Base-by-base conservation (phyloP, 1,140 invertebrate species). In the Lerema accius region DNA sequence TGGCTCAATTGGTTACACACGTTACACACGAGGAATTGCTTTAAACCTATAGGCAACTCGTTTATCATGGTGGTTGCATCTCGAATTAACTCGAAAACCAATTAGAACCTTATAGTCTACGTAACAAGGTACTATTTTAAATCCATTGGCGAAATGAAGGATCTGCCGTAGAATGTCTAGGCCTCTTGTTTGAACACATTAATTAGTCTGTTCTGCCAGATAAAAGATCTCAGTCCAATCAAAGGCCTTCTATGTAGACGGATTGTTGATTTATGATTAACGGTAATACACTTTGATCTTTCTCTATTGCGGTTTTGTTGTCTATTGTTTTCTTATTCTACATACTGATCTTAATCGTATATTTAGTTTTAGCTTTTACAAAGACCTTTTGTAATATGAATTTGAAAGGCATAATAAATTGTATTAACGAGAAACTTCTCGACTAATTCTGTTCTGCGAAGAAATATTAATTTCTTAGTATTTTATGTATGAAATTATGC, bases 251-350 rank as follows among this genome's bases (percentile, higher is more conserved):
- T 23, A 39, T 48, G 32, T 48, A 48, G 56, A 59, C 43, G 56
- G 56, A 59, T 59, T 48, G 43, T 48, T 59, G 56, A 48, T 59
- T 59, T 59, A 59, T 59, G 43, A 59, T 59, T 59, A 48, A 59
- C 43, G 28, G 28, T 58, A 58, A 58, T 37, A 46, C 45, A 58
- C 55, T 58, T 58, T 58, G 55, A 46, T 58, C 55, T 28, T 13
- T 58, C n/a, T 55, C 9, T 19, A 58, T 58, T 58, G 53, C 17
- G 28, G 40, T 58, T 58, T 58, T 46, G 53, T 58, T 58, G 16
- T 42, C 42, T 37, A 14, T 28, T 46, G 23, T 19, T 45, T 35
- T 26, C 15, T 45, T 15, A 58, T 46, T 56, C 11, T n/a, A n/a
- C n/a, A n/a, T 14, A 7, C 23, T 48, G 13, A n/a, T 7, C 13